Base-by-base conservation (phyloP, 2,797 vertebrate genomes). In the Hippopotamyrus pictus region DNA sequence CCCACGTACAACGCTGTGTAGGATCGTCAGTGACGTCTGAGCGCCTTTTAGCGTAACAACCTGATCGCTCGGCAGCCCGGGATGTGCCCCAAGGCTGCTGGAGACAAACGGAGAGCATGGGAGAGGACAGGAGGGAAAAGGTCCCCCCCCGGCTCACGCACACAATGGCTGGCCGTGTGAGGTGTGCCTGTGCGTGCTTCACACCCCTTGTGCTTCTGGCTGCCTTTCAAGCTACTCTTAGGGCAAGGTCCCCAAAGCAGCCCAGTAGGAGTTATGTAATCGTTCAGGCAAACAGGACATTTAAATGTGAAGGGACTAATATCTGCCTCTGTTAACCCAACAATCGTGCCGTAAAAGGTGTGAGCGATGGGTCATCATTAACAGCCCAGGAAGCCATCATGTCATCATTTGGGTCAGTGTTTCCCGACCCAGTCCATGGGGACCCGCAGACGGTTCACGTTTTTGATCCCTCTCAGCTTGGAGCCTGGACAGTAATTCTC, bases 201-300 rank as follows among this genome's bases (percentile, higher is more conserved):
- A 82, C 41, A n/a, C 62, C 12, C 17, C 41, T 46, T 44, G 76
- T 46, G 41, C 19, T 46, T 90, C 90, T 89, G 90, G 87, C 76
- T 73, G 54, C 50, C 51, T 14, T 4, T 41, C 29, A 48, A 54
- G 65, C 50, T 76, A 89, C 86, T 69, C 22, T 65, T 48, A 59
- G 44, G 89, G 59, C 37, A 85, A 91, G 92, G 91, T 73, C 7
- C 88, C 46, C 48, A 53, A 48, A 46, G 48, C 84, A 17, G 48
- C 29, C 62, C 62, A 14, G 62, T 46, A 7, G 48, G 57, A 44
- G n/a, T 86, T 86, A 51, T 86, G 85, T 53, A 57, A 86, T 53
- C 5, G 1, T 37, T 57, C 25, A 57, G 51, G 85, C 29, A 53
- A 25, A 19, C 51, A 54, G 8, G 48, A 83, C 53, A 44, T 37